A percentile compares a stretch with the other conserved stretches of the same genome.
Evolutionary conservation across 2,797 vertebrate genomes (phyloP).

Genomic region (Periophthalmus magnuspinnatus): DNA sequence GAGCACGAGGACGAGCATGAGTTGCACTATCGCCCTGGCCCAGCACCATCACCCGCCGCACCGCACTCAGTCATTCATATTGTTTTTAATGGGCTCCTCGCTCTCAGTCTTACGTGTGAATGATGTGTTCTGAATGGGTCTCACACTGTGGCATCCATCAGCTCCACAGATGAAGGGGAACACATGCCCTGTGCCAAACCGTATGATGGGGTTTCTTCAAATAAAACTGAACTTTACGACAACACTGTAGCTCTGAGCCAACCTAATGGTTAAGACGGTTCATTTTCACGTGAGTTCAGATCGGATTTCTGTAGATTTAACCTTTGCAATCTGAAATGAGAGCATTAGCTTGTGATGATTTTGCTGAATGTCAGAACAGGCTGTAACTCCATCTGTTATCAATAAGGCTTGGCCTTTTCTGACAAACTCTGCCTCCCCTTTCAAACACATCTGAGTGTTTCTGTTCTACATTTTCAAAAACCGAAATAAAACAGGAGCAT

Average conservation of each 20-base stretch:
- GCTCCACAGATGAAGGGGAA: too few relatives aligned
- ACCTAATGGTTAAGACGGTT: neutral
- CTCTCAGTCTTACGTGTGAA: neutral
- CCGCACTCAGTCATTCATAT: neutral
- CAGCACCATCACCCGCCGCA: too few relatives aligned
- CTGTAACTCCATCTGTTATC: neutral
- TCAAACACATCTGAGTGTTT: neutral
- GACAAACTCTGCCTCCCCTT: constrained; percentile 4
- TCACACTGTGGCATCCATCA: too few relatives aligned
- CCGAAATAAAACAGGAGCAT: neutral
- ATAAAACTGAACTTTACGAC: neutral
- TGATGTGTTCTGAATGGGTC: neutral
- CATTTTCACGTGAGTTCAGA: neutral
- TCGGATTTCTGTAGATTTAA: constrained; percentile 6
- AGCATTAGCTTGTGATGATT: constrained; percentile 16
- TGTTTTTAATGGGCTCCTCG: constrained; percentile 3
- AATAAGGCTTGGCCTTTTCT: constrained; percentile 21
- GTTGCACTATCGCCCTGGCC: constrained; percentile 17
- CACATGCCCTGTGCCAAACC: too few relatives aligned
- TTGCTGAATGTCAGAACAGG: constrained; percentile 22
- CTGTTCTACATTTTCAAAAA: neutral
- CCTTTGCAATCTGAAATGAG: constrained; percentile 1
- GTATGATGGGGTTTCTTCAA: too few relatives aligned
- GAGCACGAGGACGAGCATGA: too few relatives aligned
- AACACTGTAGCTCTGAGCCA: neutral